These are phyloP conservation scores for Notothenia rossii DNA, from an alignment of 2,113 vertebrate genomes.

Conservation along the genomic window DNA sequence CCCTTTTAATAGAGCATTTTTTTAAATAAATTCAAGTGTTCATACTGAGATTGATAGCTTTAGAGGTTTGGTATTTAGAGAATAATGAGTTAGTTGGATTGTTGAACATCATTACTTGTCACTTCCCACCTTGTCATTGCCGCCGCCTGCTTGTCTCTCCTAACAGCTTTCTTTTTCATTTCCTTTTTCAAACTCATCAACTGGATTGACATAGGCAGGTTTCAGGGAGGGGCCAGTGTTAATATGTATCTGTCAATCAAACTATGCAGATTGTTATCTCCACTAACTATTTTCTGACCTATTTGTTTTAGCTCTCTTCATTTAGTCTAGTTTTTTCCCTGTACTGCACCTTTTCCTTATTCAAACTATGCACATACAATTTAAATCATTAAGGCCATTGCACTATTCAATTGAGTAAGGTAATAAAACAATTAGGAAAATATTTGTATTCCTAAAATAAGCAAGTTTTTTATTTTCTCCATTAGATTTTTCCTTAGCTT, in stretches of 20 bases:
- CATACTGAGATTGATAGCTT: slow-evolving; percentile 4
- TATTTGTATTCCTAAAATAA: background rate
- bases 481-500: background rate
- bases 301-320: background rate
- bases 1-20: background rate
- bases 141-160: slow-evolving; percentile 43
- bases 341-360: background rate
- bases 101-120: slow-evolving; percentile 16
- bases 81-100: slow-evolving; percentile 24
- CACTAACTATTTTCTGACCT: background rate
- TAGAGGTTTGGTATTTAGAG: slow-evolving; percentile 31
- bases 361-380: background rate
- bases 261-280: slow-evolving; percentile 10
- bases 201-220: slow-evolving; percentile 56
- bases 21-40: background rate
- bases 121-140: slow-evolving; percentile 27
- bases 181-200: slow-evolving; percentile 38
- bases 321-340: background rate
- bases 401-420: background rate
- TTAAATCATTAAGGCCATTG: background rate
- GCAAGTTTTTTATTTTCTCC: background rate
- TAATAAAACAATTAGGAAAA: background rate
- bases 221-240: slow-evolving; percentile 45
- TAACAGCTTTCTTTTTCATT: slow-evolving; percentile 1
- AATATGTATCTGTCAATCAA: slow-evolving; percentile 65